Evolutionary conservation across 2,888 invertebrate genomes (phyloP), one percentile per base, ranked within the genome.

Genomic region (Bhutanitis thaidina): DNA sequence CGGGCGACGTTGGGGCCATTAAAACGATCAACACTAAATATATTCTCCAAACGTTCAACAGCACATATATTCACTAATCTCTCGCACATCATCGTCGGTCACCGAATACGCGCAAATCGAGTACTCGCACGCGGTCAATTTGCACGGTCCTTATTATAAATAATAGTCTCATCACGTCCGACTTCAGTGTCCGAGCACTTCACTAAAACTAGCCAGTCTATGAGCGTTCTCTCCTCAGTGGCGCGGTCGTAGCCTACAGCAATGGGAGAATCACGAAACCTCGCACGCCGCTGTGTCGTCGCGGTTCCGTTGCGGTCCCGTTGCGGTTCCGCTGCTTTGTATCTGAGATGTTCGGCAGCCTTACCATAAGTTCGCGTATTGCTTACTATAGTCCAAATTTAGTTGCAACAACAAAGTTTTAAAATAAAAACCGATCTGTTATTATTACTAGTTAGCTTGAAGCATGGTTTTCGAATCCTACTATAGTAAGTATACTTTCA

Each of bases 141-240:
- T 66, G 62, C 70, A 64, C 67, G 60, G 59, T 71, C 69, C 69
- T 68, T 71, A 71, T 64, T 68, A 20, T 20, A 20, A 20, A 20
- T 20, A 65, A 67, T 70, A 71, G 56, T 66, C 74, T 73, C 68
- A 68, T 74, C 75, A 74, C 75, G 75, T 79, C 76, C 72, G 73
- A 68, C 75, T 69, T 66, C 56, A 68, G 77, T 75, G 84, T 83
- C 79, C 76, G 74, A 69, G 74, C 88, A 87, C 88, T 80, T 83
- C 84, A 87, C 87, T 88, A 78, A 83, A 86, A 77, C 88, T 88
- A 88, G 82, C 80, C 88, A 88, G 88, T 88, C 88, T 87, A 77
- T 87, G 79, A 82, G 84, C 80, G 82, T 80, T 87, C 86, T 86
- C 86, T 84, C 85, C 86, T 76, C 68, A 61, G 58, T 54, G 56